Base-by-base conservation (phyloP, 2,113 vertebrate species). In the Toxotes jaculatrix region DNA sequence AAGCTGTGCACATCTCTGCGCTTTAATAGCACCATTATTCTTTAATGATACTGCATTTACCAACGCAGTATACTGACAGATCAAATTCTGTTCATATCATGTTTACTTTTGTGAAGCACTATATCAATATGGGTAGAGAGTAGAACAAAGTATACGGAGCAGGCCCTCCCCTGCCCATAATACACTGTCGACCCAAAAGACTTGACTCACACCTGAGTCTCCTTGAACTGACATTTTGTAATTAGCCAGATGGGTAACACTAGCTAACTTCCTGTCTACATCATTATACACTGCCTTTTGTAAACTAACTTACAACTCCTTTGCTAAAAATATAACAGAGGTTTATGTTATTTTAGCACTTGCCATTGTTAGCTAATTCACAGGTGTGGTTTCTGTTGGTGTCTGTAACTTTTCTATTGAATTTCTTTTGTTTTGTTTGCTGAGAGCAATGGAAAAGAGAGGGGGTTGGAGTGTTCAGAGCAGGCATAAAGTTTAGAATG, bases 281-380 rank as follows among this genome's bases (percentile, higher is more conserved):
- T 91, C 82, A 77, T 87, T 87, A 90, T 72, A 77, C 63, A 68
- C 60, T 61, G 74, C 53, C 55, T 76, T 27, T 49, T 75, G 79
- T 64, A 79, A 85, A 87, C 64, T 80, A 72, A 69, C 70, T 77
- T 65, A 64, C 63, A 77, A 53, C 6, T 60, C 21, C 63, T 72
- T 53, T 56, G 65, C 73, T 83, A 89, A 74, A 83, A 87, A 88
- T 79, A 87, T 19, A 71, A 67, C 14, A 19, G 38, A 53, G 64
- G 64, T 80, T 83, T 65, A 38, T 84, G 51, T 80, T 79, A 78
- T 81, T 77, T 80, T 85, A 66, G 74, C 40, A 71, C 68, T 40
- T 62, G 60, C 21, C 76, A 75, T 82, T 84, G 82, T 80, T 80
- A 27, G 45, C 70, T 83, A 70, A 74, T 89, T 80, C 83, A 77